Percentiles rank a stretch among this genome's conserved stretches.
These are phyloP conservation scores for Gonatopus flavifemur DNA, from an alignment of 1,140 invertebrate genomes.

Conservation along the genomic window DNA sequence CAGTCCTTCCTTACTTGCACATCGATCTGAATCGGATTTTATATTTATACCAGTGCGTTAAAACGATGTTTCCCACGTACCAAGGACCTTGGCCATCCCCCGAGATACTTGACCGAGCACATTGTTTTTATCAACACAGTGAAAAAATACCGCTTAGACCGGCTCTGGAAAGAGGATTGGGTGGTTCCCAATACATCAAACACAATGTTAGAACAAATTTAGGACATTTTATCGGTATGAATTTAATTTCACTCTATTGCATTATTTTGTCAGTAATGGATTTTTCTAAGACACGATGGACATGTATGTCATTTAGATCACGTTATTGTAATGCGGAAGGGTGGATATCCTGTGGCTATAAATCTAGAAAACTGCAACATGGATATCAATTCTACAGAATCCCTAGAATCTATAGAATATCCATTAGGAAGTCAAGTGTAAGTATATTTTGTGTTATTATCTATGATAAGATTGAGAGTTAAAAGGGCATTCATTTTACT, in stretches of 20 bases:
- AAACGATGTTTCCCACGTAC: slow-evolving; percentile 58
- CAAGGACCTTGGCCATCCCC: slow-evolving; percentile 43
- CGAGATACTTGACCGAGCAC: background rate
- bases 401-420: slow-evolving; percentile 48
- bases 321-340: slow-evolving; percentile 56
- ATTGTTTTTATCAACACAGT: background rate
- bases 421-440: slow-evolving; percentile 55
- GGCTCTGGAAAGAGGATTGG: slow-evolving; percentile 49
- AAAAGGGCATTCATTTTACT: slow-evolving; percentile 10
- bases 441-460: slow-evolving; percentile 15
- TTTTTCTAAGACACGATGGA: no score
- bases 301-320: slow-evolving; percentile 56
- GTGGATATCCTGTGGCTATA: slow-evolving; percentile 56
- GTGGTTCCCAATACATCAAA: slow-evolving; percentile 53
- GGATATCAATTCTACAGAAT: slow-evolving; percentile 18
- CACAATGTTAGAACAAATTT: slow-evolving; percentile 49
- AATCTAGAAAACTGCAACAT: slow-evolving; percentile 23
- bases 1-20: slow-evolving; percentile 18
- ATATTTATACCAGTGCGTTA: slow-evolving; percentile 61
- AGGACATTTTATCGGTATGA: slow-evolving; percentile 56
- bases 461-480: no score
- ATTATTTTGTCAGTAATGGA: slow-evolving; percentile 1
- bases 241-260: slow-evolving; percentile 1
- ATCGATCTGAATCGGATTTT: slow-evolving; percentile 43
- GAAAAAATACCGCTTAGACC: slow-evolving; percentile 8